Evolutionary conservation across 2,113 vertebrate species (phyloP).

Genomic region (Mobula hypostoma): DNA sequence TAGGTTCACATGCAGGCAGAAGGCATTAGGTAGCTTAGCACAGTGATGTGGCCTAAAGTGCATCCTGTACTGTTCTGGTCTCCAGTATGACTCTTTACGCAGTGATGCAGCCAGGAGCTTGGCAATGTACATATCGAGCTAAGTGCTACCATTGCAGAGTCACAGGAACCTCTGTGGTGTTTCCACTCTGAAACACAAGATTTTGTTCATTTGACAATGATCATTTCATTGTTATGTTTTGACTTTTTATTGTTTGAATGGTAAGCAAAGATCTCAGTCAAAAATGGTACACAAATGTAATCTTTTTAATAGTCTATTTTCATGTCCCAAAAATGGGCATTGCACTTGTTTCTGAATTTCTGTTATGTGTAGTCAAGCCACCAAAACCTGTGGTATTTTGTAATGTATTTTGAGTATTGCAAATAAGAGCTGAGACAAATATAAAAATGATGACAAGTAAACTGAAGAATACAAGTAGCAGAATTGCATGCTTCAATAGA

Average conservation of each 20-base stretch:
- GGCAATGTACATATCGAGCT: no score
- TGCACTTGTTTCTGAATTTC: not conserved
- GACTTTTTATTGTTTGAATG: not conserved
- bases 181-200: not conserved
- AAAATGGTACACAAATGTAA: not conserved
- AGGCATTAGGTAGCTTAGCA: no score
- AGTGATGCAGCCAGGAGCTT: no score
- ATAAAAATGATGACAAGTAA: not conserved
- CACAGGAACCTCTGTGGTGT: no score
- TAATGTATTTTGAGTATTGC: not conserved
- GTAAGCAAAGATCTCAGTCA: not conserved
- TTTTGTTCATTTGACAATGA: not conserved
- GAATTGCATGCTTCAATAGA: not conserved
- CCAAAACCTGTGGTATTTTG: not conserved
- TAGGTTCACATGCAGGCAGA: no score
- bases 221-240: not conserved
- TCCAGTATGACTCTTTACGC: no score
- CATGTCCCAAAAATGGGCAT: not conserved
- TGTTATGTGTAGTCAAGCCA: not conserved
- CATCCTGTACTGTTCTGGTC: no score
- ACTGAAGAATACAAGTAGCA: not conserved
- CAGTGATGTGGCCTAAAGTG: no score
- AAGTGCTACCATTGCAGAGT: no score
- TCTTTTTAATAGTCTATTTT: not conserved
- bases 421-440: not conserved